These are phyloP conservation scores for Cheumatopsyche charites DNA, from an alignment of 1,140 invertebrate species.

Conservation along the genomic window DNA sequence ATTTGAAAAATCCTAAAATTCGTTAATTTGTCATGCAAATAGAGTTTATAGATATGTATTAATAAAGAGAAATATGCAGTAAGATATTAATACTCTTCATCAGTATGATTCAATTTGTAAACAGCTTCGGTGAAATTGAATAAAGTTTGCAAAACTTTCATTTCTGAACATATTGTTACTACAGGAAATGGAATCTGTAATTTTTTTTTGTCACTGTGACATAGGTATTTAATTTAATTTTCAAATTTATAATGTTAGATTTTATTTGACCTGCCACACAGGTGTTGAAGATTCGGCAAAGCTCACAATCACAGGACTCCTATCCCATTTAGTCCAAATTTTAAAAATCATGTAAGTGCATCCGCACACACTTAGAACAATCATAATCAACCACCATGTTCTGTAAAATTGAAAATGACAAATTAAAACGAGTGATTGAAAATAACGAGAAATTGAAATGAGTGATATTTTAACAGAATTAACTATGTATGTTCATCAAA, in stretches of 20 bases:
- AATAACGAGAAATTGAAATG: no score
- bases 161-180: constrained; percentile 66
- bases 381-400: constrained; percentile 32
- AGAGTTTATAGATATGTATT: no score
- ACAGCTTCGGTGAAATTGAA: constrained; percentile 65
- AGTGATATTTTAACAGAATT: no score
- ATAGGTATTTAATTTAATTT: no score
- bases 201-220: no score
- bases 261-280: constrained; percentile 62
- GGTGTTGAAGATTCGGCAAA: constrained; percentile 67
- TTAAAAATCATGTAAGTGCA: constrained; percentile 54
- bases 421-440: no score
- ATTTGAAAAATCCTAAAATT: no score
- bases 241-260: constrained; percentile 2
- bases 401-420: neutral
- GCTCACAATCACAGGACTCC: constrained; percentile 61
- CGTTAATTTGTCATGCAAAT: no score
- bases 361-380: constrained; percentile 1
- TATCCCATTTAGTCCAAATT: constrained; percentile 60
- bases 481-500: no score
- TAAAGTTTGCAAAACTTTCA: constrained; percentile 59
- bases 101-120: no score
- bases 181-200: constrained; percentile 65
- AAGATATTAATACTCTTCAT: no score
- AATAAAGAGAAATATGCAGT: no score